Conservation (phyloP, 1,140 invertebrate species). For the Babylonia areolata region DNA sequence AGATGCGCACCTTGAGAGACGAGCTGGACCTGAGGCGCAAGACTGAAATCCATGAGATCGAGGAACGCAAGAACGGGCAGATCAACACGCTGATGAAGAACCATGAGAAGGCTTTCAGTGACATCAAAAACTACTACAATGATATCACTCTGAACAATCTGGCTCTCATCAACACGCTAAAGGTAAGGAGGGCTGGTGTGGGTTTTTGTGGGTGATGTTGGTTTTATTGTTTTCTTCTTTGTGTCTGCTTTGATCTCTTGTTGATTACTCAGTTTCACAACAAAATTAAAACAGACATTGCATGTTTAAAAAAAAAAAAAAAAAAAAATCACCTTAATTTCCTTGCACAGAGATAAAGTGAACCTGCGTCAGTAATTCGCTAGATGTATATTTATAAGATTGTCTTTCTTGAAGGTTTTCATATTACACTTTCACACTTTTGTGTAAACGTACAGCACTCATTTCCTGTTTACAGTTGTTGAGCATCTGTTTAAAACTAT, state of each 20-base stretch:
- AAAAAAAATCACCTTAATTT: too few relatives aligned
- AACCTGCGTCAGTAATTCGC: too few relatives aligned
- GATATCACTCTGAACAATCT: constrained; percentile 95
- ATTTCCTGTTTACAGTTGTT: too few relatives aligned
- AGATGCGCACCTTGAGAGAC: constrained; percentile 83
- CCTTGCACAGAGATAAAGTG: too few relatives aligned
- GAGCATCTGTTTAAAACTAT: too few relatives aligned
- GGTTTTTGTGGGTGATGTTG: neutral
- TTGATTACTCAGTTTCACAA: too few relatives aligned
- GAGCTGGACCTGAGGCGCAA: constrained; percentile 85
- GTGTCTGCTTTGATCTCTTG: too few relatives aligned
- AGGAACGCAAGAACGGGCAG: constrained; percentile 92
- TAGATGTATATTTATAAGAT: too few relatives aligned
- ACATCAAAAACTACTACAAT: constrained; percentile 95
- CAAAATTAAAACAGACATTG: too few relatives aligned
- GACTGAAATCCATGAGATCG: constrained; percentile 85
- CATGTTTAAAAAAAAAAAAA: neutral
- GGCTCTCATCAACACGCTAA: constrained; percentile 87
- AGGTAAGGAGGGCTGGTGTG: constrained; percentile 76
- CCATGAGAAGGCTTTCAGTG: constrained; percentile 89
- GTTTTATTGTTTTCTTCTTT: neutral
- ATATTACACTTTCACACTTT: too few relatives aligned
- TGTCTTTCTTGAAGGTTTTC: too few relatives aligned
- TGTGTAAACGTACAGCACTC: too few relatives aligned
- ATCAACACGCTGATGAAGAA: constrained; percentile 87